Percentiles rank a stretch among this genome's conserved stretches.
phyloP scores from a whole-genome alignment of 2,113 vertebrate species.

The Pterophyllum scalare region DNA sequence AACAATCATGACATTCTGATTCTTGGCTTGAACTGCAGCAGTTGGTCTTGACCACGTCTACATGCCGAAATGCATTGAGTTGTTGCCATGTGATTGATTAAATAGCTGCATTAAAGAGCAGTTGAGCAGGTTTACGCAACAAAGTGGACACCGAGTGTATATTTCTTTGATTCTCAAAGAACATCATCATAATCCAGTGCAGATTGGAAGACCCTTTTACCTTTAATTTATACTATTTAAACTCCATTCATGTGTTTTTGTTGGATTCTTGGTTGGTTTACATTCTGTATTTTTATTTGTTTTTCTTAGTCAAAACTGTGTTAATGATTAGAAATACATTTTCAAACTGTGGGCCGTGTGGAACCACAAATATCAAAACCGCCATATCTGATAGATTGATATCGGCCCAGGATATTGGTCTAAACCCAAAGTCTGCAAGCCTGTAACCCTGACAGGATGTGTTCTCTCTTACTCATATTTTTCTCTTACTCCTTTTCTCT shows the following conservation, averaged over 20 bases:
- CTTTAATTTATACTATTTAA: background rate
- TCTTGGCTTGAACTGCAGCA: background rate
- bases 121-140: background rate
- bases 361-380: background rate
- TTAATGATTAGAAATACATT: background rate
- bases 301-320: background rate
- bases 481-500: conserved; percentile 25
- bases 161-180: background rate
- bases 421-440: background rate
- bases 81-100: background rate
- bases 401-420: conserved; percentile 31
- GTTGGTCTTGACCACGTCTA: background rate
- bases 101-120: background rate
- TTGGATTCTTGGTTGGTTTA: background rate
- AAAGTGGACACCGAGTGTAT: background rate
- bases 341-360: background rate
- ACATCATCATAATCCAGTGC: background rate
- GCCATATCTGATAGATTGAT: conserved; percentile 8
- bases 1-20: background rate
- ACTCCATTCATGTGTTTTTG: background rate
- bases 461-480: conserved; percentile 44
- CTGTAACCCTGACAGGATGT: conserved; percentile 50
- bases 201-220: background rate
- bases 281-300: too few relatives aligned
- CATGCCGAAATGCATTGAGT: background rate